Evolutionary conservation across 2,797 vertebrate species (phyloP), one percentile per base, ranked within the genome.

Genomic region (Psittacula echo): DNA sequence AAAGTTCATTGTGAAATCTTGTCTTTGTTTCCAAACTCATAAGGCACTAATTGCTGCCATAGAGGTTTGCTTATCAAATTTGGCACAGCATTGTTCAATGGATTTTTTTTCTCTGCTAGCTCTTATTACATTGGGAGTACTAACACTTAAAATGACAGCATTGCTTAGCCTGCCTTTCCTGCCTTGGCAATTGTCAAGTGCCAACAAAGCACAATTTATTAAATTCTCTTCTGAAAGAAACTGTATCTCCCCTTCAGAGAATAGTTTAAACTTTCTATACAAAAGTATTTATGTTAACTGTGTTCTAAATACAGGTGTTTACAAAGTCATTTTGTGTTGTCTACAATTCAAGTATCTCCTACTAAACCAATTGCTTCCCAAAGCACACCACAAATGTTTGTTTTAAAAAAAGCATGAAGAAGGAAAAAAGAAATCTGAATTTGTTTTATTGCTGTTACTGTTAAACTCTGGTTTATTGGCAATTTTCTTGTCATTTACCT

Each of bases 401-500:
- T 30, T 86, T 85, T 82, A 95, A 68, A 19, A 58, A 90, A n/a
- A 83, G 24, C 22, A 82, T 82, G 79, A 91, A 54, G 30, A 71
- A 89, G 23, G 37, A 44, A 93, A 92, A 93, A 93, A 60, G 15
- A 96, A 86, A 89, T 72, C 30, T 85, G 56, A 92, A 90, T 66
- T 87, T 86, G 18, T 24, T 88, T 90, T 95, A 82, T 76, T 70
- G 21, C 10, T 72, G 18, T 58, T 95, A 74, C 30, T 94, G 67
- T 79, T 94, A 91, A 89, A 90, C 51, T 94, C 29, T 56, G 29
- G n/a, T 88, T 54, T 61, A 84, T 13, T 73, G 53, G n/a, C 27
- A 93, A 94, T 95, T 90, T 94, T 94, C 87, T 93, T 96, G 76
- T 83, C 60, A 85, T 95, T 96, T 94, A 34, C 56, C 70, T 95